Percentiles rank a stretch among this genome's conserved stretches.
Conservation (phyloP, 2,113 vertebrate genomes). For the Nannospalax galili region DNA sequence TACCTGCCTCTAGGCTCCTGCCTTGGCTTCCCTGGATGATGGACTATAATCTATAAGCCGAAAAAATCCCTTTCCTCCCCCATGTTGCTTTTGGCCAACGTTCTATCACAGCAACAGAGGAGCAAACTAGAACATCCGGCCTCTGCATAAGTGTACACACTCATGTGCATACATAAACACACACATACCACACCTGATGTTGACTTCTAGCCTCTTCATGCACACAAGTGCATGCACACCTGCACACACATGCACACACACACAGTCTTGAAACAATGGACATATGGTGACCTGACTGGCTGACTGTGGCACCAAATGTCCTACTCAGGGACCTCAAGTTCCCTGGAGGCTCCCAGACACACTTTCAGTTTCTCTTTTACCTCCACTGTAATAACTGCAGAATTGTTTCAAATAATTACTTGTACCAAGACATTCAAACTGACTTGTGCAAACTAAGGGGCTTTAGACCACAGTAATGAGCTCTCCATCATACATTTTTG, state of each 20-base stretch:
- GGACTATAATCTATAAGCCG: too few relatives aligned
- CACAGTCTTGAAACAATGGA: not conserved
- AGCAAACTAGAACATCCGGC: too few relatives aligned
- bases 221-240: too few relatives aligned
- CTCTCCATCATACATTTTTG: not conserved
- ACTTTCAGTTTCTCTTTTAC: fast-evolving
- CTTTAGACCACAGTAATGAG: not conserved
- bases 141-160: not conserved
- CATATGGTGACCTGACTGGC: fast-evolving
- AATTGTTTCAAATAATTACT: not conserved
- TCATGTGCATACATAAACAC: not conserved
- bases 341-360: not conserved
- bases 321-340: not conserved
- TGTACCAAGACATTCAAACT: fast-evolving
- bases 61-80: too few relatives aligned
- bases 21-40: too few relatives aligned
- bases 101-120: too few relatives aligned
- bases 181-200: not conserved
- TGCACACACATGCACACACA: not conserved
- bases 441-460: too few relatives aligned
- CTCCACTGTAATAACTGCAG: not conserved
- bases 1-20: too few relatives aligned
- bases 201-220: not conserved
- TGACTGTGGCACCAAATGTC: not conserved
- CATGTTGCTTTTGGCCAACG: too few relatives aligned